A percentile compares a stretch with the other conserved stretches of the same genome.
Conservation (phyloP, 2,113 vertebrate species). For the Clupea harengus region DNA sequence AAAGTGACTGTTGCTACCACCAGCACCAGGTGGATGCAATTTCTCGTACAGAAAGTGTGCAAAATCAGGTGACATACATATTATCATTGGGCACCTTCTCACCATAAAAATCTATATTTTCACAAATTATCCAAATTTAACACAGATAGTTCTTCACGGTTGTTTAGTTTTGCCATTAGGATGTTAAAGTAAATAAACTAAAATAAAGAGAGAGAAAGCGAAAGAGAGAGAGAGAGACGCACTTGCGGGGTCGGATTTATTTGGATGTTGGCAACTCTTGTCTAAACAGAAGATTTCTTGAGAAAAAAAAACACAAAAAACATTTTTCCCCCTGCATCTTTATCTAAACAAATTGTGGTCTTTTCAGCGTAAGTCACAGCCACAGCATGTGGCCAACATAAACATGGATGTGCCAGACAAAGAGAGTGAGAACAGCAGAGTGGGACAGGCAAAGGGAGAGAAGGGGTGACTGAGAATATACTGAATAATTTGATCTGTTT, state of each 20-base stretch:
- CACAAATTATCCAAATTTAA: background rate
- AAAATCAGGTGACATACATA: background rate
- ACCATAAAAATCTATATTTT: background rate
- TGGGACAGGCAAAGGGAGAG: slow-evolving; percentile 11
- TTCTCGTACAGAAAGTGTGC: background rate
- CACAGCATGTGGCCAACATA: slow-evolving; percentile 45
- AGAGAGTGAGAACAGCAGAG: slow-evolving; percentile 15
- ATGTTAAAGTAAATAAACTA: background rate
- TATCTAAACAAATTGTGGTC: slow-evolving; percentile 48
- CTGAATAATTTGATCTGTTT: background rate
- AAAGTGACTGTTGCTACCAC: background rate
- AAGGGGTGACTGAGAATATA: background rate
- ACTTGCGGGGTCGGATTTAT: slow-evolving; percentile 49
- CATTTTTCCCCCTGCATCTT: slow-evolving; percentile 49
- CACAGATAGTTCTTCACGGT: background rate
- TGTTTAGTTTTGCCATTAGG: background rate
- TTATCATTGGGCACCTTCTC: background rate
- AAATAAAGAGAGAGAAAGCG: background rate
- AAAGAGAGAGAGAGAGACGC: slow-evolving; percentile 25
- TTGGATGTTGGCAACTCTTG: slow-evolving; percentile 52
- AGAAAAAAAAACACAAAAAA: slow-evolving; percentile 42
- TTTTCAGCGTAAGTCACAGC: slow-evolving; percentile 47
- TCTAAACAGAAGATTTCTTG: slow-evolving; percentile 62
- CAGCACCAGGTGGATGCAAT: background rate
- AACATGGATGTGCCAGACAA: slow-evolving; percentile 39